phyloP scores from a whole-genome alignment of 2,797 vertebrate species.

The Scolopax bukidnonensis region DNA sequence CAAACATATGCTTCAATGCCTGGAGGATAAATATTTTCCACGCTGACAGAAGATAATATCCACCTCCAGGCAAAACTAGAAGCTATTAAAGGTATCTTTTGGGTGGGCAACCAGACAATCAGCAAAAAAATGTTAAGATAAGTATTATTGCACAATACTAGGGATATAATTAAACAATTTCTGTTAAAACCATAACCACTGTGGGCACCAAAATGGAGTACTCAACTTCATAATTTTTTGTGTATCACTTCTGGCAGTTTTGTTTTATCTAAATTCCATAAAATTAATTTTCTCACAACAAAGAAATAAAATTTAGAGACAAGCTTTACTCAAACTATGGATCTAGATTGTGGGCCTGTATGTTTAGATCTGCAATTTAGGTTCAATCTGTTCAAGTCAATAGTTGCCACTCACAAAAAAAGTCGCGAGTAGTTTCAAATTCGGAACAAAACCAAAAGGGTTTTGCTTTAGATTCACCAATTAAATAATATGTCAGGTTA shows the following conservation, averaged over 20 bases:
- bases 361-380: background rate
- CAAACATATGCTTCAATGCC: conserved; percentile 61
- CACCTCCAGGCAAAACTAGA: conserved; percentile 39
- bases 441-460: background rate
- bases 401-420: background rate
- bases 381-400: background rate
- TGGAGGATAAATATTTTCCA: conserved; percentile 60
- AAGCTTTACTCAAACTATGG: background rate
- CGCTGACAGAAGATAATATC: conserved; percentile 35
- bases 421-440: background rate
- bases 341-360: background rate
- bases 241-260: background rate
- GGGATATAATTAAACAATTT: conserved; percentile 21
- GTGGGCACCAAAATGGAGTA: background rate
- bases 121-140: background rate
- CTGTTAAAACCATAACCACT: background rate
- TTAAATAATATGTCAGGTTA: background rate
- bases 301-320: background rate
- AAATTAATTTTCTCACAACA: background rate
- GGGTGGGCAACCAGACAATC: background rate
- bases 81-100: conserved; percentile 3
- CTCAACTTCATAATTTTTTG: background rate
- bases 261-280: background rate
- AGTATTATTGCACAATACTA: background rate
- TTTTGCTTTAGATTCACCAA: background rate